phyloP scores from a whole-genome alignment of 2,797 vertebrate genomes.

The Takifugu rubripes region DNA sequence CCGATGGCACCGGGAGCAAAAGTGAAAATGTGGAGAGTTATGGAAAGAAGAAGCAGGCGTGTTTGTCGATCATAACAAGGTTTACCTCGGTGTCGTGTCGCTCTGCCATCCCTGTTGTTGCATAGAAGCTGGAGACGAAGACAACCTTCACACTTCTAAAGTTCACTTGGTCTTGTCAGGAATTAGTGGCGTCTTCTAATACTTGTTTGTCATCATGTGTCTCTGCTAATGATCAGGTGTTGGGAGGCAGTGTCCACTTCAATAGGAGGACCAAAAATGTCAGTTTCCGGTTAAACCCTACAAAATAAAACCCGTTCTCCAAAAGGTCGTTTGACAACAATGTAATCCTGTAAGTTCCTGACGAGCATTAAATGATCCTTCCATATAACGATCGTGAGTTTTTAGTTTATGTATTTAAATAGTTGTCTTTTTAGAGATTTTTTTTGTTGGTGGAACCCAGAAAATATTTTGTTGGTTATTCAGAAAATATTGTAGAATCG shows the following conservation, averaged over 20 bases:
- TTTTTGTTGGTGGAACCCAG: too few species aligned
- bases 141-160: conserved; percentile 10
- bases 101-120: conserved; percentile 70
- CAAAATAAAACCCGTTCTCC: conserved; percentile 30
- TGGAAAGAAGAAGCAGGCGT: too few species aligned
- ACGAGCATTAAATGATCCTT: too few species aligned
- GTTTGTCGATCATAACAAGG: neutral
- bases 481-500: too few species aligned
- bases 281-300: conserved; percentile 10
- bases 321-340: neutral
- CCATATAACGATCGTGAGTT: neutral
- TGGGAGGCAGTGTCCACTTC: neutral
- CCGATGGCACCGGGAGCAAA: neutral
- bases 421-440: too few species aligned
- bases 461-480: too few species aligned
- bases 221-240: neutral
- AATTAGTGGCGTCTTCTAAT: neutral
- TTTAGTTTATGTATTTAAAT: too few species aligned
- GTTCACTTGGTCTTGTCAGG: neutral
- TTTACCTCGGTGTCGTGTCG: conserved; percentile 76
- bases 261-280: neutral
- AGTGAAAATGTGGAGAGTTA: neutral
- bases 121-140: conserved; percentile 45
- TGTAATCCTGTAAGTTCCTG: neutral
- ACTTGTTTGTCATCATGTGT: conserved; percentile 35